Evolutionary conservation across 1,140 invertebrate genomes (phyloP).

Genomic region (Babylonia areolata): DNA sequence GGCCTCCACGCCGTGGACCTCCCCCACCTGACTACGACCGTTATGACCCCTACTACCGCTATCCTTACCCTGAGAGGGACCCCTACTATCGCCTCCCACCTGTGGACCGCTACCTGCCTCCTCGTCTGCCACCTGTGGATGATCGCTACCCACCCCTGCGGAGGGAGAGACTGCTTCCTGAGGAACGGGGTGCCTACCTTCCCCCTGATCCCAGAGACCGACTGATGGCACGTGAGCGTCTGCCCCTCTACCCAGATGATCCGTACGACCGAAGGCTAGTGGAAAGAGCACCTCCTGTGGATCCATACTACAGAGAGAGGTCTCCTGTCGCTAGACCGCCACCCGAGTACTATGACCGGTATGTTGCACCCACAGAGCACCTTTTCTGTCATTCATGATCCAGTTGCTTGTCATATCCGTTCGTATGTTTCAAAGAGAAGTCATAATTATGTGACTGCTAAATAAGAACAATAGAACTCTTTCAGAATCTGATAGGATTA

Average conservation of each 20-base stretch:
- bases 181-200: conserved; percentile 19
- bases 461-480: no score
- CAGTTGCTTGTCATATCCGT: not conserved
- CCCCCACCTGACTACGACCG: conserved; percentile 49
- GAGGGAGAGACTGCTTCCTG: conserved; percentile 23
- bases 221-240: conserved; percentile 39
- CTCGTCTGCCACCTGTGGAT: conserved; percentile 22
- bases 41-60: conserved; percentile 53
- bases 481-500: no score
- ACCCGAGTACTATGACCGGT: conserved; percentile 64
- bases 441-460: no score
- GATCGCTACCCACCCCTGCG: conserved; percentile 37
- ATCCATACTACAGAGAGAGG: conserved; percentile 59
- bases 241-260: conserved; percentile 45
- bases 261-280: conserved; percentile 35
- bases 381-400: not conserved
- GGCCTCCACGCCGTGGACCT: conserved; percentile 27
- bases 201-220: conserved; percentile 48
- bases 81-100: conserved; percentile 55
- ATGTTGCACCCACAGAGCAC: conserved; percentile 15
- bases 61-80: conserved; percentile 47
- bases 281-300: conserved; percentile 32
- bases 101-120: conserved; percentile 46
- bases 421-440: no score
- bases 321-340: conserved; percentile 50